These are phyloP conservation scores for Galerucella pusilla DNA, from an alignment of 2,888 invertebrate genomes.

Conservation along the genomic window DNA sequence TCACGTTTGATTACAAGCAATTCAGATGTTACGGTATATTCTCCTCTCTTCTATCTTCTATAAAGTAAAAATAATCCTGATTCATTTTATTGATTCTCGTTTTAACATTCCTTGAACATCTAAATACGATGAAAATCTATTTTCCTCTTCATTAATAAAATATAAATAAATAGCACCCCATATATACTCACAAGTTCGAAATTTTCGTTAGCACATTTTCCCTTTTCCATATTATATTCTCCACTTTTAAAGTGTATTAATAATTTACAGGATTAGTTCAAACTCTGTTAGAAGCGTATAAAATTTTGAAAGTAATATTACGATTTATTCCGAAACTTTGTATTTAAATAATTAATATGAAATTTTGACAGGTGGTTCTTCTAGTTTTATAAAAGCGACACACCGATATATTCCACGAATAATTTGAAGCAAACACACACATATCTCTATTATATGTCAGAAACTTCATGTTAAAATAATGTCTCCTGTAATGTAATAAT, in stretches of 20 bases:
- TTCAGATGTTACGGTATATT: too few relatives aligned
- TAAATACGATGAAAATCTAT: too few relatives aligned
- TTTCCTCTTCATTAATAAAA: too few relatives aligned
- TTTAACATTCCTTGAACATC: too few relatives aligned
- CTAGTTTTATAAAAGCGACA: neutral
- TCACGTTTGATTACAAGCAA: too few relatives aligned
- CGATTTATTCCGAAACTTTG: neutral
- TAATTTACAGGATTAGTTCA: neutral
- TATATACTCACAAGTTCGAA: too few relatives aligned
- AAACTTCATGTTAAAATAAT: constrained; percentile 7
- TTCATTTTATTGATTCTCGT: too few relatives aligned
- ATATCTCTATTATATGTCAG: neutral
- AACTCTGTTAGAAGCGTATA: neutral
- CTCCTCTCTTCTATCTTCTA: too few relatives aligned
- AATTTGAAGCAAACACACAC: neutral
- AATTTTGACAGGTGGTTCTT: neutral
- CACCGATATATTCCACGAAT: neutral
- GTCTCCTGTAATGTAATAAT: constrained; percentile 38
- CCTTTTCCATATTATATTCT: too few relatives aligned
- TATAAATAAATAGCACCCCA: too few relatives aligned
- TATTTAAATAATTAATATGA: neutral
- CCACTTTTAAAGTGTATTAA: neutral
- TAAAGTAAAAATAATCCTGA: too few relatives aligned
- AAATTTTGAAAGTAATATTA: neutral
- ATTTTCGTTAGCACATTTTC: too few relatives aligned